Percentiles rank a stretch among this genome's conserved stretches.
phyloP scores from a whole-genome alignment of 2,888 invertebrate genomes.

The Orthonevra nobilis region DNA sequence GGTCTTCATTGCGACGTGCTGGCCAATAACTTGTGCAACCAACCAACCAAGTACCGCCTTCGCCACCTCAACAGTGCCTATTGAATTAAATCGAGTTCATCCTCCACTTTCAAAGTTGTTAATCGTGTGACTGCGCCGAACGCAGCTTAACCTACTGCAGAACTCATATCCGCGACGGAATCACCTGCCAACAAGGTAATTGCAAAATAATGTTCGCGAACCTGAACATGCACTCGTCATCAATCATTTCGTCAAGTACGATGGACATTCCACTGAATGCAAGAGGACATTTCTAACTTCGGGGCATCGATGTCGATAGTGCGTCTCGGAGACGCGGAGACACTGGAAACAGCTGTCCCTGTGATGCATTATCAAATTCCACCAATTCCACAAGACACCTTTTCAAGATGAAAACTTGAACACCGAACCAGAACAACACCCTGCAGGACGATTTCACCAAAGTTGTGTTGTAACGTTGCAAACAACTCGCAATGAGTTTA shows the following conservation, averaged over 20 bases:
- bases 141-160: conserved; percentile 22
- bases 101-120: conserved; percentile 22
- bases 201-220: conserved; percentile 54
- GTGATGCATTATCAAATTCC: conserved; percentile 61
- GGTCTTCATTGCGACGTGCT: too few species aligned
- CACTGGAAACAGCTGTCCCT: conserved; percentile 63
- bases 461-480: conserved; percentile 22
- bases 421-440: conserved; percentile 45
- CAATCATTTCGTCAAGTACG: conserved; percentile 68
- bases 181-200: conserved; percentile 64
- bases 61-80: conserved; percentile 5
- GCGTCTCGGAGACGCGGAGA: conserved; percentile 8
- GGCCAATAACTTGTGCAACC: too few species aligned
- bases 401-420: conserved; percentile 29
- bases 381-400: conserved; percentile 62
- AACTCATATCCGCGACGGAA: conserved; percentile 13
- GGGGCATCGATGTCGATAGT: conserved; percentile 55
- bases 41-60: conserved; percentile 8
- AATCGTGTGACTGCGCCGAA: conserved; percentile 34
- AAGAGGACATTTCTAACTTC: conserved; percentile 61
- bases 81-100: conserved; percentile 38
- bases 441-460: conserved; percentile 41
- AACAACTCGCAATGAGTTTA: conserved; percentile 60
- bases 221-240: conserved; percentile 43
- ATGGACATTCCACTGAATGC: conserved; percentile 27